phyloP scores from a whole-genome alignment of 2,797 vertebrate genomes.

The Leptatherina wallacei region DNA sequence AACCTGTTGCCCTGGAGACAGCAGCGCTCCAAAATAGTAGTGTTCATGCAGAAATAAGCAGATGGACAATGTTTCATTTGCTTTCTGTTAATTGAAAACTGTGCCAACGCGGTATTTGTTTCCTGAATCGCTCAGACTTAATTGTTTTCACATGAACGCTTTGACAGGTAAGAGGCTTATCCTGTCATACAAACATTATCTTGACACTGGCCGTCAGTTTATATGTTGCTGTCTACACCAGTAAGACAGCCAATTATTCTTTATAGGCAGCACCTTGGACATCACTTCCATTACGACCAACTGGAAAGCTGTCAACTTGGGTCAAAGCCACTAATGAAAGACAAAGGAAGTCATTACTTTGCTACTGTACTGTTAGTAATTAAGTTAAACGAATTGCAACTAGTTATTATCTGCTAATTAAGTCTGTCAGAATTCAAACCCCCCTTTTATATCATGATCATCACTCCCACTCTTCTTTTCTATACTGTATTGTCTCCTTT shows the following conservation, averaged over 20 bases:
- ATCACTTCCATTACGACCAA: constrained; percentile 46
- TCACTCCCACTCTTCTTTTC: constrained; percentile 2
- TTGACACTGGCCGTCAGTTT: constrained; percentile 22
- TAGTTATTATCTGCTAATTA: constrained; percentile 67
- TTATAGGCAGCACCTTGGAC: constrained; percentile 37
- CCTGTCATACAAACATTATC: constrained; percentile 47
- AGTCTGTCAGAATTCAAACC: constrained; percentile 29
- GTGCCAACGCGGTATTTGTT: constrained; percentile 48
- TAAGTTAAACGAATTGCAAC: constrained; percentile 65
- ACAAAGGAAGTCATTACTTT: constrained; percentile 57
- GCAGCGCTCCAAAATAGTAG: constrained; percentile 41
- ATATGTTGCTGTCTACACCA: constrained; percentile 12
- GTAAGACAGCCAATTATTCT: constrained; percentile 42
- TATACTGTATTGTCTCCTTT: constrained; percentile 8
- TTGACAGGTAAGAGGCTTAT: constrained; percentile 64
- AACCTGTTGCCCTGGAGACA: constrained; percentile 80
- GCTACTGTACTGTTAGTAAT: constrained; percentile 55
- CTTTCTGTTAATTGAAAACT: constrained; percentile 62
- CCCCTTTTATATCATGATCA: constrained; percentile 17
- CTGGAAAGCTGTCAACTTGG: constrained; percentile 45
- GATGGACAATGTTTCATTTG: constrained; percentile 45
- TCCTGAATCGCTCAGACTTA: constrained; percentile 38
- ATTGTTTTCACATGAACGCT: constrained; percentile 51
- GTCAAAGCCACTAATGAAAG: constrained; percentile 48
- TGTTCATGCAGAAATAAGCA: constrained; percentile 25